Percentiles rank a stretch among this genome's conserved stretches.
Conservation (phyloP, 2,888 invertebrate species). For the Spodoptera picta region DNA sequence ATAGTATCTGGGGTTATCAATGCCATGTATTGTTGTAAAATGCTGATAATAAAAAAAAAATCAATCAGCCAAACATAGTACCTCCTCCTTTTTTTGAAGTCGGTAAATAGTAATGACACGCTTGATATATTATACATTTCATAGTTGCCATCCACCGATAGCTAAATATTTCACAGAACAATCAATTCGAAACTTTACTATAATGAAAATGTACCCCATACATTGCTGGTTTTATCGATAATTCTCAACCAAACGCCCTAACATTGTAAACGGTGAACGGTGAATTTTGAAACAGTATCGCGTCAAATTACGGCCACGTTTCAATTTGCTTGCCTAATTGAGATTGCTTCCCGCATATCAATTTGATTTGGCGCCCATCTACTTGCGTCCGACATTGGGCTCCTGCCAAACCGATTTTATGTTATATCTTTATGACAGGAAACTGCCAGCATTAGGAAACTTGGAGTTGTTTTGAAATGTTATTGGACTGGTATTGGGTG, state of each 20-base stretch:
- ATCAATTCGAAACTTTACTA: no score
- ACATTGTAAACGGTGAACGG: slow-evolving; percentile 5
- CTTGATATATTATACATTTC: no score
- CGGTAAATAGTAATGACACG: no score
- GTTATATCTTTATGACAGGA: slow-evolving; percentile 41
- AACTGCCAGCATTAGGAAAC: slow-evolving; percentile 22
- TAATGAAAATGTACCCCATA: background rate
- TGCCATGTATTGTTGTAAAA: no score
- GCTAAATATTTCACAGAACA: no score
- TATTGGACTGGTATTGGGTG: slow-evolving; percentile 4
- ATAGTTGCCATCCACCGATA: no score
- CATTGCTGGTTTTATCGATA: slow-evolving; percentile 5
- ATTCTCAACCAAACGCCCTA: background rate
- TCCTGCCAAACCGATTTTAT: slow-evolving; percentile 44
- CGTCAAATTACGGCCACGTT: slow-evolving; percentile 27
- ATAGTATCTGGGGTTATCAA: no score
- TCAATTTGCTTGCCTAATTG: slow-evolving; percentile 58
- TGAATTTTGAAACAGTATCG: slow-evolving; percentile 11
- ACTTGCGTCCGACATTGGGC: slow-evolving; percentile 45
- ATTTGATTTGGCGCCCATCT: slow-evolving; percentile 51
- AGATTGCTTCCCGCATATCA: slow-evolving; percentile 60
- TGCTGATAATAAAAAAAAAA: no score
- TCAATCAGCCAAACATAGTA: no score
- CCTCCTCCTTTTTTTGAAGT: no score
- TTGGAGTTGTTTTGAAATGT: slow-evolving; percentile 17